These are phyloP conservation scores for Apostichopus parvimensis DNA, from an alignment of 35 echinoderm and acorn worm genomes.

Conservation along the genomic window DNA sequence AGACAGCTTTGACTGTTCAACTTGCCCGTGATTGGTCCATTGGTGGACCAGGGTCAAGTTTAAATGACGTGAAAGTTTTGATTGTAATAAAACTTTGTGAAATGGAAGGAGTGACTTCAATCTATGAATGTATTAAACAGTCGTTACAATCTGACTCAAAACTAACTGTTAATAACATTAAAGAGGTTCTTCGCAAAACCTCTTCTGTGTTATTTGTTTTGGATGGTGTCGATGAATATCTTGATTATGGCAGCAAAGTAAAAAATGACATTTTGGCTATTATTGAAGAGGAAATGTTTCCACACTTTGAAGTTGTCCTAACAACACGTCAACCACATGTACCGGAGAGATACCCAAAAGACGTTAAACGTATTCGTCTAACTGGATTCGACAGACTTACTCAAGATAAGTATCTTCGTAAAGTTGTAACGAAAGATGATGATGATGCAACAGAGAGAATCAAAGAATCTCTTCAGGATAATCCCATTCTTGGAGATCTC, in stretches of 20 bases:
- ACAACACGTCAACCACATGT: not conserved
- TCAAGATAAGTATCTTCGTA: not conserved
- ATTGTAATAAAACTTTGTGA: not conserved
- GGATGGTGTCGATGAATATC: constrained; percentile 17
- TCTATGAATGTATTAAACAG: not conserved
- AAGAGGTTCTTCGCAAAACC: not conserved
- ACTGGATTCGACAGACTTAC: not conserved
- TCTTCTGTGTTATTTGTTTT: constrained; percentile 9
- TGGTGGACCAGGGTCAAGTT: not conserved
- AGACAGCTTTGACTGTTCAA: not conserved
- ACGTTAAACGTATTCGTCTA: not conserved
- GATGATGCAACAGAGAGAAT: not conserved
- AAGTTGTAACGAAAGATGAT: constrained; percentile 14
- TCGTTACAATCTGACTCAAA: not conserved
- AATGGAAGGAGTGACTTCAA: not conserved
- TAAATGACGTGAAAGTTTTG: not conserved
- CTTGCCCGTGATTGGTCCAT: not conserved
- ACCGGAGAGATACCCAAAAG: no score
- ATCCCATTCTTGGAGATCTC: not conserved
- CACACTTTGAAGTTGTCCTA: not conserved
- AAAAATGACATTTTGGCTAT: not conserved
- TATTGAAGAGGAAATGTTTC: not conserved
- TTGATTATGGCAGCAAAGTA: not conserved
- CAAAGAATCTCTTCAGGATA: not conserved
- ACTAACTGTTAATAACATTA: constrained; percentile 9